A percentile compares a stretch with the other conserved stretches of the same genome.
These are phyloP conservation scores for Colletes gigas DNA, from an alignment of 1,140 invertebrate genomes.

Conservation along the genomic window DNA sequence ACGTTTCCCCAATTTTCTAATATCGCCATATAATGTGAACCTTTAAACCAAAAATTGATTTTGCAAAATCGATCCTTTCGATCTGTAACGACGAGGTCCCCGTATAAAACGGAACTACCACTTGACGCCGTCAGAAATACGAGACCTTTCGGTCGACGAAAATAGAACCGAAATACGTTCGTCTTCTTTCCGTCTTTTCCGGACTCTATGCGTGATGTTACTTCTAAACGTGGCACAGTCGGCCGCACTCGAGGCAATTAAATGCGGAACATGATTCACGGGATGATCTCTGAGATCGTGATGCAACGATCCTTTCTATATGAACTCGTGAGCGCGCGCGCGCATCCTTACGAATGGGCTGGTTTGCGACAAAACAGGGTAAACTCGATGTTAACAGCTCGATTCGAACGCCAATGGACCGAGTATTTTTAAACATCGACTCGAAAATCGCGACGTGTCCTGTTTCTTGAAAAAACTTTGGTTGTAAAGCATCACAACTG, in stretches of 20 bases:
- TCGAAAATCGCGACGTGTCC: too few relatives aligned
- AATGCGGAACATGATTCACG: slow-evolving; percentile 52
- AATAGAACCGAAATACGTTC: slow-evolving; percentile 42
- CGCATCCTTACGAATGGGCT: too few relatives aligned
- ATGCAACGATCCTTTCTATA: slow-evolving; percentile 32
- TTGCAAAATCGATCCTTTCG: not conserved
- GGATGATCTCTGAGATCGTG: slow-evolving; percentile 32
- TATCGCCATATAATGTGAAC: too few relatives aligned
- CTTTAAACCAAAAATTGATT: too few relatives aligned
- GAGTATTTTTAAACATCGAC: too few relatives aligned
- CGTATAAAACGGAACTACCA: slow-evolving; percentile 6
- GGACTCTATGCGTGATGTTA: slow-evolving; percentile 34
- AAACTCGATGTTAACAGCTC: too few relatives aligned
- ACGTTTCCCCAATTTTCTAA: too few relatives aligned
- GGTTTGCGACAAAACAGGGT: too few relatives aligned
- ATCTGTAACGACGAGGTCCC: not conserved
- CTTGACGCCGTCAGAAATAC: slow-evolving; percentile 28
- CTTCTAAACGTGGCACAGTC: slow-evolving; percentile 36
- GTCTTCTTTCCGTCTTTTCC: slow-evolving; percentile 52
- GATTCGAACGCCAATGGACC: too few relatives aligned
- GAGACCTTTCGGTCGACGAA: slow-evolving; percentile 42
- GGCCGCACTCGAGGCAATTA: slow-evolving; percentile 40
- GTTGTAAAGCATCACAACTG: too few relatives aligned
- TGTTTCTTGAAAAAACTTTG: too few relatives aligned
- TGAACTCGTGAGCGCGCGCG: too few relatives aligned